Base-by-base conservation (phyloP, 2,113 vertebrate species). In the Ictidomys tridecemlineatus region DNA sequence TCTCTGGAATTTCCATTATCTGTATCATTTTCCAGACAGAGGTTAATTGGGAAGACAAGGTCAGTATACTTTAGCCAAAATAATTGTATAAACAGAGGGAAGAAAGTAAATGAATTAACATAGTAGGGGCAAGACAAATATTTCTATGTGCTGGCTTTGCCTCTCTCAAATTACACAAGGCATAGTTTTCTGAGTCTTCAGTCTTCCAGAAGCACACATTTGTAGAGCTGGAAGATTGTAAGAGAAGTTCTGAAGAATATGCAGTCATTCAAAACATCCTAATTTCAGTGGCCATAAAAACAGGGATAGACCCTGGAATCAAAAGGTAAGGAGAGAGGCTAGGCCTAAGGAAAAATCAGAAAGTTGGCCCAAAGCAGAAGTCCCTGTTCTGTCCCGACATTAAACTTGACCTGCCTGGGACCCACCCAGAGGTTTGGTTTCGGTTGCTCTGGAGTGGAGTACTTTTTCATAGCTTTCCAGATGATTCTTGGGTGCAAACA, bases 1-100 rank as follows among this genome's bases (percentile, higher is more conserved):
- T 94, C 88, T 78, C 91, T 1, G 0, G 48, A 84, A 91, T 94
- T 96, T 92, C 93, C 82, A 95, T 83, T 45, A 82, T 84, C 70
- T 4, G 0, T 82, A 24, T 89, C 63, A 28, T 73, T 97, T 94
- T 85, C 85, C 91, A 97, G 48, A 77, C 83, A 56, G 69, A 82
- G 39, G 37, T 86, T 85, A 92, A 94, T 77, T 78, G 45, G 89
- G 70, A 93, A 78, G 48, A 85, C 73, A 86, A 18, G 39, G 70
- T 93, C 48, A 82, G 69, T 63, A 17, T 74, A 78, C 74, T 85
- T 86, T 72, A 93, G 90, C 85, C 84, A 92, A 74, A 89, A 89
- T 80, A 63, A 45, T 51, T 93, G 8, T 51, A 85, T 83, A 39
- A 87, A 95, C 78, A 30, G 4, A n/a, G 61, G 9, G 0, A 1